Evolutionary conservation across 1,140 invertebrate genomes (phyloP).

Genomic region (Drosophila parvula): DNA sequence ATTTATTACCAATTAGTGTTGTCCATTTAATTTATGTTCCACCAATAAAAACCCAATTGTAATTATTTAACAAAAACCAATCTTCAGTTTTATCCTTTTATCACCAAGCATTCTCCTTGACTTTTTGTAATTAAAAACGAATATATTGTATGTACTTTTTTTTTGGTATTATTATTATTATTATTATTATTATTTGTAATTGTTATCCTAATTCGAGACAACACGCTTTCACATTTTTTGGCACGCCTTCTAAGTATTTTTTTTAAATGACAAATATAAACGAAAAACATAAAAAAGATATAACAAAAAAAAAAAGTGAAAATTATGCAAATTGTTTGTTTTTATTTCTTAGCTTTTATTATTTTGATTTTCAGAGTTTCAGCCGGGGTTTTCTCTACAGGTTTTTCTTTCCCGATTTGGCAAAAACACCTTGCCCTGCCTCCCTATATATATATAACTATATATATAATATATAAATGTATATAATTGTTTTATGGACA

Average conservation of each 20-base stretch:
- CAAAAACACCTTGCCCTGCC: background rate
- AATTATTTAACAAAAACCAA: constrained; percentile 48
- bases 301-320: constrained; percentile 38
- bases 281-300: constrained; percentile 34
- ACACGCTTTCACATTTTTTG: constrained; percentile 33
- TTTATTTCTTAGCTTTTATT: constrained; percentile 33
- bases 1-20: constrained; percentile 62
- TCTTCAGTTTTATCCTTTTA: constrained; percentile 11
- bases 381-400: background rate
- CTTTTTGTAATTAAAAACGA: constrained; percentile 21
- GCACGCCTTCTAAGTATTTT: constrained; percentile 55
- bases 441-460: background rate
- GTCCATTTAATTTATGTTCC: constrained; percentile 53
- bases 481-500: constrained; percentile 4
- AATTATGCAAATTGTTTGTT: constrained; percentile 29
- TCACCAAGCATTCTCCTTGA: background rate
- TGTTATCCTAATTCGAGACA: constrained; percentile 24
- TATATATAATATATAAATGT: background rate
- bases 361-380: constrained; percentile 24
- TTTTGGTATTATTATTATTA: constrained; percentile 11
- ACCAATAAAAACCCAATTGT: constrained; percentile 45
- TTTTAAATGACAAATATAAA: constrained; percentile 54
- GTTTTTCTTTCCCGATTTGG: background rate
- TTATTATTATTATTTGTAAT: constrained; percentile 24
- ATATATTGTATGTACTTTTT: background rate